Percentiles rank a stretch among this genome's conserved stretches.
These are phyloP conservation scores for Spodoptera exigua DNA, from an alignment of 2,888 invertebrate species.

Conservation along the genomic window DNA sequence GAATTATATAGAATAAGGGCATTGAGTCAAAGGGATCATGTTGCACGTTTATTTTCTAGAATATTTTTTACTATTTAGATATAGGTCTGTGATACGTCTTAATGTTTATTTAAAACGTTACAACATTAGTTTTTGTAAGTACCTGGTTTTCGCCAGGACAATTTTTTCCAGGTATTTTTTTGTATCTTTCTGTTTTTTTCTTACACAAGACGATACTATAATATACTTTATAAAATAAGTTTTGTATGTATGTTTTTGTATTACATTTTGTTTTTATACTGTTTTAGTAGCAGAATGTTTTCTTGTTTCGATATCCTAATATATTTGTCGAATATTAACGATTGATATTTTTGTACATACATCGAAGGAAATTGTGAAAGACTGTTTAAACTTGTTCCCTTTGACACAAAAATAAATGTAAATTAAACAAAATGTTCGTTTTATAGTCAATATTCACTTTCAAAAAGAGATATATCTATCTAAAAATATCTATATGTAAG, in stretches of 20 bases:
- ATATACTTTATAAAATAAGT: not conserved
- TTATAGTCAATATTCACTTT: conserved; percentile 58
- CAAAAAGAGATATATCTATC: conserved; percentile 57
- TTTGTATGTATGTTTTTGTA: not conserved
- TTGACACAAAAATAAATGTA: conserved; percentile 52
- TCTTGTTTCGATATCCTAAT: not conserved
- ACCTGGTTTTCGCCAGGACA: not conserved
- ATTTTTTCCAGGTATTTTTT: too few species aligned
- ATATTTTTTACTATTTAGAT: conserved; percentile 54
- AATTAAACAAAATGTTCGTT: conserved; percentile 40
- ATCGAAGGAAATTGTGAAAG: conserved; percentile 63
- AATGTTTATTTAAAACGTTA: conserved; percentile 20
- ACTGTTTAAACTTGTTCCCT: conserved; percentile 62
- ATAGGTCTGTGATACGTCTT: conserved; percentile 50
- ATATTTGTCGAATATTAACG: conserved; percentile 16
- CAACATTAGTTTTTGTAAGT: not conserved
- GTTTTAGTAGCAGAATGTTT: not conserved
- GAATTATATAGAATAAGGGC: conserved; percentile 42
- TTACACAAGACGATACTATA: too few species aligned
- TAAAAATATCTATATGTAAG: conserved; percentile 37
- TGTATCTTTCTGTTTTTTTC: too few species aligned
- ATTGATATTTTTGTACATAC: conserved; percentile 54
- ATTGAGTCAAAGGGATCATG: conserved; percentile 60
- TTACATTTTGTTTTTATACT: too few species aligned
- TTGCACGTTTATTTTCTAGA: conserved; percentile 46